Conservation (phyloP, 2,888 invertebrate species). For the Campaea margaritaria region DNA sequence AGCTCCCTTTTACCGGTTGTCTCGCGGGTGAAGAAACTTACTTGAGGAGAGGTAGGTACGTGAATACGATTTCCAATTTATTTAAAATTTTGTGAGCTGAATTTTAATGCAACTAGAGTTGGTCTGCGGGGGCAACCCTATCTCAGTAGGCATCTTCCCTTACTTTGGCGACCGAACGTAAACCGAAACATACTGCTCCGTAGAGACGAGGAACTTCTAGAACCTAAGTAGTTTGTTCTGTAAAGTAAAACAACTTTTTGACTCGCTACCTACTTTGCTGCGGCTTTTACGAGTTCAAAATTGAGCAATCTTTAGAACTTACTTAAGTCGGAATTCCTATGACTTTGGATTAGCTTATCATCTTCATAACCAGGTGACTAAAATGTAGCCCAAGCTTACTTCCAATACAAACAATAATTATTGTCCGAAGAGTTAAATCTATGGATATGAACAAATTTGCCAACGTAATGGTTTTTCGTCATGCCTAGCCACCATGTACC, state of each 20-base stretch:
- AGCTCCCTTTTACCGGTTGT: constrained; percentile 53
- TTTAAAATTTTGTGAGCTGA: constrained; percentile 66
- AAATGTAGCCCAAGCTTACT: too few species aligned
- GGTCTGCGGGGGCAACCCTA: constrained; percentile 31
- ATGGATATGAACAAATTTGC: too few species aligned
- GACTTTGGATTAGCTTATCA: too few species aligned
- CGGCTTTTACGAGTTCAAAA: constrained; percentile 30
- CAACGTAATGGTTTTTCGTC: background rate
- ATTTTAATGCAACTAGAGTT: constrained; percentile 60
- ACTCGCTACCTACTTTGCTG: constrained; percentile 34
- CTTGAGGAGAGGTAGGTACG: constrained; percentile 59
- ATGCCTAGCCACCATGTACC: constrained; percentile 91
- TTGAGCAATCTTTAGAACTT: constrained; percentile 11
- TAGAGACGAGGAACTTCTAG: constrained; percentile 39
- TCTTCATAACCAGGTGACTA: too few species aligned
- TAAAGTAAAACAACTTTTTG: constrained; percentile 37
- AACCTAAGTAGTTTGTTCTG: constrained; percentile 38
- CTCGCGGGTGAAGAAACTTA: constrained; percentile 65
- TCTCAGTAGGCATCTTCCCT: constrained; percentile 36
- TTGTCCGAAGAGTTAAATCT: too few species aligned
- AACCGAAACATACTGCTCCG: constrained; percentile 53
- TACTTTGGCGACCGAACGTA: constrained; percentile 47
- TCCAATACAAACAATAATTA: too few species aligned
- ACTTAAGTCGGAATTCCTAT: too few species aligned
- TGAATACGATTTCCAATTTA: constrained; percentile 69